Evolutionary conservation across 1,140 invertebrate species (phyloP), one percentile per base, ranked within the genome.

Genomic region (Solen grandis): DNA sequence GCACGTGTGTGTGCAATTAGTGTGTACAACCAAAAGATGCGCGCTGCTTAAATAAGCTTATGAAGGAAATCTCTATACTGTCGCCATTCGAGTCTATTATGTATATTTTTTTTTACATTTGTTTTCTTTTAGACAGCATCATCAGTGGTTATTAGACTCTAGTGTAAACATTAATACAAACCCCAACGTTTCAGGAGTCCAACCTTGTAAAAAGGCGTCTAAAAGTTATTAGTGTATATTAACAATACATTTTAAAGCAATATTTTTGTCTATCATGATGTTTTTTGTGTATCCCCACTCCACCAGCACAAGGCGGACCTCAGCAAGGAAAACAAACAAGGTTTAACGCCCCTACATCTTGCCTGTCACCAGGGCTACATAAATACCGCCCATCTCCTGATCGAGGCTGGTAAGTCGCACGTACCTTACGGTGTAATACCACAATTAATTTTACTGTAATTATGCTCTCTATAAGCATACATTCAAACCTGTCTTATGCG

Each of bases 301-400:
- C 5, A 27, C 13, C 22, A 76, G 73, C 55, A 46, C 19, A 76
- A 76, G n/a, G 73, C 73, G 16, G 33, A 27, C 2, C 16, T 65
- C 13, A 33, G 65, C 31, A 46, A 52, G 3, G 33, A 31, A 33
- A 63, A 74, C 36, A 46, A 50, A 0, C 29, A 69, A 29, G 35
- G 46, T 31, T 13, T 22, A 0, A 80, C 82, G 8, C 54, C 82
- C 1, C 36, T 84, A 13, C 82, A 84, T 55, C 63, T 84, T 0
- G 69, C 82, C 10, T 46, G 57, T 33, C 76, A 80, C 41, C 68
- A 84, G 22, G 82, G 76, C 3, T 74, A 80, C 25, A 25, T 63
- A 1, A 50, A 60, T 0, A 31, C 82, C 25, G 59, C 54, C 1
- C 36, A 84, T 22, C 27, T 76, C 0, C 65, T 84, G 14, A 29